Conservation (phyloP, 2,797 vertebrate genomes). For the Margarornis squamiger region DNA sequence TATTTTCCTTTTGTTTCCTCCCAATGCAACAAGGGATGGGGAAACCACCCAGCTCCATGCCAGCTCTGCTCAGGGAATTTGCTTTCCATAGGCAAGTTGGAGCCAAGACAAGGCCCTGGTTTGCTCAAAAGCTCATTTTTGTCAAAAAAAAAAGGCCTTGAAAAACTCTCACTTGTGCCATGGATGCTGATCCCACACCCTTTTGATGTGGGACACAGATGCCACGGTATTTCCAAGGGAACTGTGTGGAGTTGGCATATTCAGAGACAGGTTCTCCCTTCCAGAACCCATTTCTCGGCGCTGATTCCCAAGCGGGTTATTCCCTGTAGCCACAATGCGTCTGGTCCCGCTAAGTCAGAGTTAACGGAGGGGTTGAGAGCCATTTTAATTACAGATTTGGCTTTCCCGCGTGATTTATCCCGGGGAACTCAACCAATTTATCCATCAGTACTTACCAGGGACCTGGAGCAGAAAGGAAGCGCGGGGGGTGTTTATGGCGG, state of each 20-base stretch:
- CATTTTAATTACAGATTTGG: conserved; percentile 7
- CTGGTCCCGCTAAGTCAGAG: neutral
- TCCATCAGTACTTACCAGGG: neutral
- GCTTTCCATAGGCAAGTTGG: neutral
- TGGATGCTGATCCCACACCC: neutral
- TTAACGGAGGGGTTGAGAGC: neutral
- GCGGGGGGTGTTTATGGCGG: neutral
- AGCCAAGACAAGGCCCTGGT: neutral
- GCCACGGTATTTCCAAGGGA: neutral
- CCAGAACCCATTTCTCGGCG: neutral
- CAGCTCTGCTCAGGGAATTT: neutral
- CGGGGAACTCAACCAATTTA: neutral
- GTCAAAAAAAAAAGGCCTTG: neutral
- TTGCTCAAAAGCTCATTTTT: neutral
- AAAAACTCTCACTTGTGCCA: neutral
- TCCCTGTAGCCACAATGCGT: neutral
- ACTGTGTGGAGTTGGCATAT: rapidly evolving
- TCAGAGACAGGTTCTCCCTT: neutral
- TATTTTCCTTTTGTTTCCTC: neutral
- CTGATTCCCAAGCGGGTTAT: neutral
- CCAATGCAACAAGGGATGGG: neutral
- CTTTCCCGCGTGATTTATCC: neutral
- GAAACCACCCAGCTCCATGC: neutral
- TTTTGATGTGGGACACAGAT: neutral
- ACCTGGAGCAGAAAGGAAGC: neutral